Percentiles rank a stretch among this genome's conserved stretches.
These are phyloP conservation scores for Onychomys arenicola DNA, from an alignment of 2,797 vertebrate genomes.

Conservation along the genomic window DNA sequence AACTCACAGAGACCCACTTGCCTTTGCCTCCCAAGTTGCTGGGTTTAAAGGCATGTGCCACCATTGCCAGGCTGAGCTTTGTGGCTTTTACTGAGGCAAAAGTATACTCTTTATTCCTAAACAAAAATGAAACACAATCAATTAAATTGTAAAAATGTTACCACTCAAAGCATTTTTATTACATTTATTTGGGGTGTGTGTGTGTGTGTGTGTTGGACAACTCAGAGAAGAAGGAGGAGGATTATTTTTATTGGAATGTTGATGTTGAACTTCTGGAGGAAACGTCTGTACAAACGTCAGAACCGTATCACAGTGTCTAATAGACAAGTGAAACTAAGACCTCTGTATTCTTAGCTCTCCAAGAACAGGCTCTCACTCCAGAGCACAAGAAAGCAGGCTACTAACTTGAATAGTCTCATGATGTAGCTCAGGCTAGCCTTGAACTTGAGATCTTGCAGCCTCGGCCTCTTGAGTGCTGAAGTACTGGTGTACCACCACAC, in stretches of 20 bases:
- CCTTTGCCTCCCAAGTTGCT: not conserved
- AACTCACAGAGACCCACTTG: not conserved
- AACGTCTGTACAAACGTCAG: slow-evolving; percentile 25
- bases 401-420: not conserved
- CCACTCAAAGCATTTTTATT: not conserved
- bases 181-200: not conserved
- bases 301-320: not conserved
- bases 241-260: not conserved
- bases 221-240: not conserved
- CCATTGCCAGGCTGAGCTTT: not conserved
- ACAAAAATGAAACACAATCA: slow-evolving; percentile 32
- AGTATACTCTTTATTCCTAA: not conserved
- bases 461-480: not conserved
- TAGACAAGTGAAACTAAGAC: not conserved
- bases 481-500: not conserved
- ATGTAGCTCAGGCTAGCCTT: not conserved
- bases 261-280: not conserved
- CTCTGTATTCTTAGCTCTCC: slow-evolving; percentile 8
- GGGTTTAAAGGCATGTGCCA: not conserved
- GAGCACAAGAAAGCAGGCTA: not conserved
- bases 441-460: not conserved
- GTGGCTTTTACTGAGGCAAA: slow-evolving; percentile 25
- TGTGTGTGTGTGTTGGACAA: not conserved
- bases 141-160: not conserved
- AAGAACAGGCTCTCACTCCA: not conserved